phyloP scores from a whole-genome alignment of 2,888 invertebrate genomes.

The Erebia ligea region DNA sequence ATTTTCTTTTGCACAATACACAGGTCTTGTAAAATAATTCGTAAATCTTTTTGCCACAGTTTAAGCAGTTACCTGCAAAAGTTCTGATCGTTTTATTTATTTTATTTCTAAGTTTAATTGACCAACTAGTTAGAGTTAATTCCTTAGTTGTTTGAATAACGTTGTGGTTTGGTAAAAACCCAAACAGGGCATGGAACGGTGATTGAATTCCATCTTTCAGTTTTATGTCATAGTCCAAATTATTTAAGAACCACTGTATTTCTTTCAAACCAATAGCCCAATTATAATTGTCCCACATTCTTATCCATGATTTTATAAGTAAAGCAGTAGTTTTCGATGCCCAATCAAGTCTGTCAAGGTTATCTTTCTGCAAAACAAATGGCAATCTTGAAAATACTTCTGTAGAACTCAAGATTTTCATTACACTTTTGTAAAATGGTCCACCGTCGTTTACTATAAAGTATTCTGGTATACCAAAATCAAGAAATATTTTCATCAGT shows the following conservation, averaged over 20 bases:
- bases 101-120: background rate
- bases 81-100: background rate
- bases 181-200: constrained; percentile 6
- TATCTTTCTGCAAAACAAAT: background rate
- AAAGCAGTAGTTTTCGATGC: background rate
- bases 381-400: background rate
- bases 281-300: background rate
- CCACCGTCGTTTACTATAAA: background rate
- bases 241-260: constrained; percentile 9
- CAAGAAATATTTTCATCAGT: constrained; percentile 20
- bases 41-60: background rate
- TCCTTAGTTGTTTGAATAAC: background rate
- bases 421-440: background rate
- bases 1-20: constrained; percentile 1
- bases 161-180: background rate
- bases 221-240: background rate
- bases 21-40: constrained; percentile 3
- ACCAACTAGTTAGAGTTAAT: background rate
- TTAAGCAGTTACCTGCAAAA: background rate
- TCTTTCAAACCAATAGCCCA: constrained; percentile 11
- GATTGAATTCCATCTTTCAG: background rate
- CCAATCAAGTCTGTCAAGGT: background rate
- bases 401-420: background rate
- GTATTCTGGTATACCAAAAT: constrained; percentile 18
- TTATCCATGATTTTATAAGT: background rate